These are phyloP conservation scores for Antheraea assamensis DNA, from an alignment of 2,888 invertebrate genomes.

Conservation along the genomic window DNA sequence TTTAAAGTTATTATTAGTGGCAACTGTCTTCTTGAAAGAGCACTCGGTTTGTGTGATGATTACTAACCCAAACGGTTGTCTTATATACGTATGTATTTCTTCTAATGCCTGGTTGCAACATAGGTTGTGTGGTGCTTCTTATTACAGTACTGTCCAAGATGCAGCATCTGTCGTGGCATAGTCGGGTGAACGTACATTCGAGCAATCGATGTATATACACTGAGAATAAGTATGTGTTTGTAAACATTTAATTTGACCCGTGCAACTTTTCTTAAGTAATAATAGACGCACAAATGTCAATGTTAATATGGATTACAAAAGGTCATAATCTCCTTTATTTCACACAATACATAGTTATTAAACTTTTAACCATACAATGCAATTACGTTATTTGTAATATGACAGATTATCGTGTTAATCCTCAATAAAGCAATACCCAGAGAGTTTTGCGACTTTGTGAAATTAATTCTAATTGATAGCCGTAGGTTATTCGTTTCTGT, in stretches of 20 bases:
- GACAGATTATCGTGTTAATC: constrained; percentile 14
- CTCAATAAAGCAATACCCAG: neutral
- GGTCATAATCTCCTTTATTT: constrained; percentile 44
- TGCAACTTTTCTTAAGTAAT: constrained; percentile 60
- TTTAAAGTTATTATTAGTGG: constrained; percentile 49
- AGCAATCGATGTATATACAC: constrained; percentile 34
- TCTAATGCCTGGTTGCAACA: constrained; percentile 74
- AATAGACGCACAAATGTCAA: constrained; percentile 64
- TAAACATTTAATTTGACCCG: constrained; percentile 56
- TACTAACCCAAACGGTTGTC: constrained; percentile 67
- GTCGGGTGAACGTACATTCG: constrained; percentile 36
- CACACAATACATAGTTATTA: constrained; percentile 22
- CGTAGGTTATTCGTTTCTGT: neutral
- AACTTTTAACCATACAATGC: constrained; percentile 14
- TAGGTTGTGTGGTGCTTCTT: constrained; percentile 46
- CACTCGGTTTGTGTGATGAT: constrained; percentile 68
- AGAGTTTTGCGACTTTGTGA: constrained; percentile 7
- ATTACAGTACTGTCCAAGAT: constrained; percentile 52
- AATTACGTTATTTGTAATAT: constrained; percentile 10
- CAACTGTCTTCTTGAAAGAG: constrained; percentile 61
- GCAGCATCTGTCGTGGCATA: constrained; percentile 42
- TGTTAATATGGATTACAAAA: constrained; percentile 65
- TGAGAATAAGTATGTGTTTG: constrained; percentile 42
- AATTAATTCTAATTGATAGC: neutral
- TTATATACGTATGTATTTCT: constrained; percentile 76